These are phyloP conservation scores for Trogon melanurus DNA, from an alignment of 2,113 vertebrate genomes.

Conservation along the genomic window DNA sequence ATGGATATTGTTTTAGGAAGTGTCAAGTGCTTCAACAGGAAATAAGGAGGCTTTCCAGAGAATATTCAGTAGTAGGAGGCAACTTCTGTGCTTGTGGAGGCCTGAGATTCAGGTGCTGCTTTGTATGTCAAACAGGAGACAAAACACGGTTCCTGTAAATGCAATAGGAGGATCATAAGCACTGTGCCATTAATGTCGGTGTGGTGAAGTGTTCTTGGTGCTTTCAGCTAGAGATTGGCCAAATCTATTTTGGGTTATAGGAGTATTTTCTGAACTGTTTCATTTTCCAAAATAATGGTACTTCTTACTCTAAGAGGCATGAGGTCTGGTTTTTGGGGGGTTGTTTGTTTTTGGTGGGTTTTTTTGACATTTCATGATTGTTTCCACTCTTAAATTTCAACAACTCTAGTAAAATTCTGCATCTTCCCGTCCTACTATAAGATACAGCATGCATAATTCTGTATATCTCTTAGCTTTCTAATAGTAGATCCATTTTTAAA, in stretches of 20 bases:
- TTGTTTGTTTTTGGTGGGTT: not conserved
- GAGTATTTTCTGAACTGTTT: not conserved
- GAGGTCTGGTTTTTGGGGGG: too few species aligned
- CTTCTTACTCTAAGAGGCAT: not conserved
- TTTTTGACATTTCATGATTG: not conserved
- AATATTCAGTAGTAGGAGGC: not conserved
- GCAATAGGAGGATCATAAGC: not conserved
- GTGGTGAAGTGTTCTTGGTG: not conserved
- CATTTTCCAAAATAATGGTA: rapidly evolving
- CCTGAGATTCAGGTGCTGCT: not conserved
- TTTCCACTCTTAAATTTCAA: rapidly evolving
- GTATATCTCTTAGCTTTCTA: not conserved
- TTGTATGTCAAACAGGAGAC: not conserved
- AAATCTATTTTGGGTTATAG: not conserved
- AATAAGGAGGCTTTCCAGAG: not conserved
- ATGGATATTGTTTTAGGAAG: not conserved
- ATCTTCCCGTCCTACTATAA: not conserved
- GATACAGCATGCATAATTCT: not conserved
- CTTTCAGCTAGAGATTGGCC: not conserved
- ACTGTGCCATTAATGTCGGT: rapidly evolving
- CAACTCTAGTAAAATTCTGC: not conserved
- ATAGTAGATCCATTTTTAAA: not conserved
- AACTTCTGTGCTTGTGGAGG: not conserved
- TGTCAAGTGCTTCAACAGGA: not conserved
- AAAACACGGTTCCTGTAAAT: not conserved